These are phyloP conservation scores for Zaprionus davidi DNA, from an alignment of 1,140 invertebrate species.

Conservation along the genomic window DNA sequence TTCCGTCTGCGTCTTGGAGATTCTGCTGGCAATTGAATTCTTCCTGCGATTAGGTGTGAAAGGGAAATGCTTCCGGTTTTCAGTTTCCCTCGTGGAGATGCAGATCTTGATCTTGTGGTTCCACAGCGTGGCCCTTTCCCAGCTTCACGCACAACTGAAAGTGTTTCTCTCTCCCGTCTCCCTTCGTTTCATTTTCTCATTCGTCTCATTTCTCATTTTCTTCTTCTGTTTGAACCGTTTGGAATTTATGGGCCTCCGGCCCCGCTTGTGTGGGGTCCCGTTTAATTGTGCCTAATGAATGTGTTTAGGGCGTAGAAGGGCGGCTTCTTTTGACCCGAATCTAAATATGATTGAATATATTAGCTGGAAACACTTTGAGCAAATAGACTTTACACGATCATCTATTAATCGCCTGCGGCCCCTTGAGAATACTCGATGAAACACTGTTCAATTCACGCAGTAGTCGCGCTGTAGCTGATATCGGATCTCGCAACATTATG, in stretches of 20 bases:
- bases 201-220: not conserved
- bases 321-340: slow-evolving; percentile 39
- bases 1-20: slow-evolving; percentile 38
- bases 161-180: slow-evolving; percentile 10
- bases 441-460: slow-evolving; percentile 1
- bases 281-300: slow-evolving; percentile 37
- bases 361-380: not conserved
- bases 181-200: not conserved
- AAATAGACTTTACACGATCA: too few relatives aligned
- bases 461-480: not conserved
- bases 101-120: not conserved
- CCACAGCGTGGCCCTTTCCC: not conserved
- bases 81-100: not conserved
- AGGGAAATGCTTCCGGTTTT: slow-evolving; percentile 43
- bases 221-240: not conserved
- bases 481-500: not conserved
- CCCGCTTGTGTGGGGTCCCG: slow-evolving; percentile 34
- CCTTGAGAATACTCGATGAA: not conserved
- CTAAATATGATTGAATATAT: slow-evolving; percentile 39
- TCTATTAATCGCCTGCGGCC: not conserved
- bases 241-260: slow-evolving; percentile 10
- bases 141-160: slow-evolving; percentile 17
- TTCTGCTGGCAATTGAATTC: slow-evolving; percentile 25
- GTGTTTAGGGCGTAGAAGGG: slow-evolving; percentile 22
- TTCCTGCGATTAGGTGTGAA: slow-evolving; percentile 43